Conservation (phyloP, 2,797 vertebrate genomes). For the Mastacembelus armatus region DNA sequence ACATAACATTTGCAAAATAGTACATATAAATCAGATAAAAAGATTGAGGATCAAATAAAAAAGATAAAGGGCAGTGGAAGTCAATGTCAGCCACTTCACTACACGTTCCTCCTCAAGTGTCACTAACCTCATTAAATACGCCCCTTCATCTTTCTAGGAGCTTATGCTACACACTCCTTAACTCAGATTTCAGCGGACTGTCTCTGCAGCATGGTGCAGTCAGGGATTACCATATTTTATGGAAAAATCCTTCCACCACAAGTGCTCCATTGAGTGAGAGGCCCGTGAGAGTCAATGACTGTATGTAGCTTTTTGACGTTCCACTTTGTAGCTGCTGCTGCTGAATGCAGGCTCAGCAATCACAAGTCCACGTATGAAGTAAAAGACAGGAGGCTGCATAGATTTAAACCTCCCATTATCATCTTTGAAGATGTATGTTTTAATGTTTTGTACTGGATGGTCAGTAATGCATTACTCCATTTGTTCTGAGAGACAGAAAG, state of each 20-base stretch:
- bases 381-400: conserved; percentile 45
- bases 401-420: conserved; percentile 36
- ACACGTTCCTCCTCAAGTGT: conserved; percentile 73
- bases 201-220: conserved; percentile 62
- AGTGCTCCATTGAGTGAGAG: conserved; percentile 59
- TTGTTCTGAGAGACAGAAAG: conserved; percentile 31
- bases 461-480: too few species aligned
- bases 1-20: conserved; percentile 39
- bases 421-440: conserved; percentile 44
- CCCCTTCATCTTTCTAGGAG: conserved; percentile 55
- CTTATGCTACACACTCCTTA: conserved; percentile 74
- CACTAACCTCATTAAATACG: conserved; percentile 77
- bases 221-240: conserved; percentile 83
- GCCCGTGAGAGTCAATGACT: conserved; percentile 48
- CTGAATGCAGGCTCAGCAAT: conserved; percentile 49
- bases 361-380: conserved; percentile 33
- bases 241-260: conserved; percentile 67
- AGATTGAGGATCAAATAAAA: conserved; percentile 42
- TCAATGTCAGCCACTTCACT: conserved; percentile 52
- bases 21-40: too few species aligned
- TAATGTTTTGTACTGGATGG: conserved; percentile 37
- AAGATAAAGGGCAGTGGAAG: conserved; percentile 44
- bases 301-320: conserved; percentile 51
- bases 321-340: conserved; percentile 32
- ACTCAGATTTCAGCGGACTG: conserved; percentile 74